phyloP scores from a whole-genome alignment of 1,140 invertebrate genomes.

The Camponotus vicinus region DNA sequence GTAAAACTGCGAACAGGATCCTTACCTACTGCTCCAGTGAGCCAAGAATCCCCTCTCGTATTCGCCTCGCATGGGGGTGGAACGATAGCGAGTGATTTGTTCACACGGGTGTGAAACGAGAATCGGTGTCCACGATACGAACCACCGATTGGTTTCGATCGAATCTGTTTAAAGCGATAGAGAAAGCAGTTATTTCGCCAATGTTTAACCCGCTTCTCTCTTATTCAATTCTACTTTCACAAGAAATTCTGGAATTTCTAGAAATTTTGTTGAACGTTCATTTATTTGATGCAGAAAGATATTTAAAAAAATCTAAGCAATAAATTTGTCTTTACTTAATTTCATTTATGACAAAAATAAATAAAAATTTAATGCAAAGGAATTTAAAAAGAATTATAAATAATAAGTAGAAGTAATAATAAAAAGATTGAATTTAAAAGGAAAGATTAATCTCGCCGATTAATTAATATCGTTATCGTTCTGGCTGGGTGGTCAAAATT shows the following conservation, averaged over 20 bases:
- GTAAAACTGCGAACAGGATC: slow-evolving; percentile 65
- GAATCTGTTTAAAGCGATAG: slow-evolving; percentile 71
- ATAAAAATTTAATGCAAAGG: not conserved
- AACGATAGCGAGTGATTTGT: slow-evolving; percentile 56
- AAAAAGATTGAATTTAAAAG: not conserved
- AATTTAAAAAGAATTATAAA: not conserved
- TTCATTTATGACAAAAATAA: not conserved
- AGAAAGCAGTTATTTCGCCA: slow-evolving; percentile 55
- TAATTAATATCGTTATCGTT: slow-evolving; percentile 21
- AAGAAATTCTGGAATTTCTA: not conserved
- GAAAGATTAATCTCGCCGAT: not conserved
- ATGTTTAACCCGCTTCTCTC: slow-evolving; percentile 22
- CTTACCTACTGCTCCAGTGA: slow-evolving; percentile 59
- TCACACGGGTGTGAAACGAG: slow-evolving; percentile 80
- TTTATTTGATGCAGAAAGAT: not conserved
- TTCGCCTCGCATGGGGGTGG: slow-evolving; percentile 63
- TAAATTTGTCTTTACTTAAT: not conserved
- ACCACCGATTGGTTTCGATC: slow-evolving; percentile 70
- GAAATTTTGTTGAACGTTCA: not conserved
- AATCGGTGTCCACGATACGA: slow-evolving; percentile 53
- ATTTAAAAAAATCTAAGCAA: not conserved
- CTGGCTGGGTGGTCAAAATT: slow-evolving; percentile 15
- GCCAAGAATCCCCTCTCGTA: slow-evolving; percentile 64
- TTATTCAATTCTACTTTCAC: slow-evolving; percentile 8
- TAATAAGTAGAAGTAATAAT: not conserved